phyloP scores from a whole-genome alignment of 2,113 vertebrate species.

The Spizaetus ornatus region DNA sequence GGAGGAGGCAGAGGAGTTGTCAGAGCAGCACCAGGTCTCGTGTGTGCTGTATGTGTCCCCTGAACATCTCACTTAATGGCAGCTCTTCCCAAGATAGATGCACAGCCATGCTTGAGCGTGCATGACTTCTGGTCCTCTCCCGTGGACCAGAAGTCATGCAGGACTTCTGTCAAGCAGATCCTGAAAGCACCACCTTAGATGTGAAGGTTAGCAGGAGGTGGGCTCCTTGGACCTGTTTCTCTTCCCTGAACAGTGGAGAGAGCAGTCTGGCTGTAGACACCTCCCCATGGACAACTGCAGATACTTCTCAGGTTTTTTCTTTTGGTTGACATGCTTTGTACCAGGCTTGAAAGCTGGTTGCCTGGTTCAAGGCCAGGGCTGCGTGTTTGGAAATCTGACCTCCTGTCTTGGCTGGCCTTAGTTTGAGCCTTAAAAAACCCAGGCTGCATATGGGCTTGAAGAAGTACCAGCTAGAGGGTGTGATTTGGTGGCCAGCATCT shows the following conservation, averaged over 20 bases:
- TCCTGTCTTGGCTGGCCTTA: background rate
- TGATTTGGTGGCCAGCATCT: background rate
- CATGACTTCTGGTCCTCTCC: background rate
- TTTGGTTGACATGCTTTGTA: background rate
- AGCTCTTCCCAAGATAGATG: background rate
- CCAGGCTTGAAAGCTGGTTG: background rate
- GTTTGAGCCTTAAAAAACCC: background rate
- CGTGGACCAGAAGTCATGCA: background rate
- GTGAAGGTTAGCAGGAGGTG: background rate
- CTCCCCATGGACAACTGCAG: background rate
- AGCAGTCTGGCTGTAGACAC: background rate
- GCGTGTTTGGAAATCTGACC: background rate
- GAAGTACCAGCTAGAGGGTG: background rate
- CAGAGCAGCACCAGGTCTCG: background rate
- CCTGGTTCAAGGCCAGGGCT: background rate
- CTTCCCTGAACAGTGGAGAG: background rate
- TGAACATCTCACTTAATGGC: background rate
- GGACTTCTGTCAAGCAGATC: background rate
- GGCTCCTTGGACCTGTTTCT: background rate
- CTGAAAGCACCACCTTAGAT: background rate
- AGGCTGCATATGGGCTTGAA: background rate
- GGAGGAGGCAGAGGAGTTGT: background rate
- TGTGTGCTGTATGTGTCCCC: background rate
- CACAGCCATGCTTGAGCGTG: rapidly evolving
- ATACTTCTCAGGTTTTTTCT: background rate